Evolutionary conservation across 2,797 vertebrate genomes (phyloP).

Genomic region (Anguilla megastoma): DNA sequence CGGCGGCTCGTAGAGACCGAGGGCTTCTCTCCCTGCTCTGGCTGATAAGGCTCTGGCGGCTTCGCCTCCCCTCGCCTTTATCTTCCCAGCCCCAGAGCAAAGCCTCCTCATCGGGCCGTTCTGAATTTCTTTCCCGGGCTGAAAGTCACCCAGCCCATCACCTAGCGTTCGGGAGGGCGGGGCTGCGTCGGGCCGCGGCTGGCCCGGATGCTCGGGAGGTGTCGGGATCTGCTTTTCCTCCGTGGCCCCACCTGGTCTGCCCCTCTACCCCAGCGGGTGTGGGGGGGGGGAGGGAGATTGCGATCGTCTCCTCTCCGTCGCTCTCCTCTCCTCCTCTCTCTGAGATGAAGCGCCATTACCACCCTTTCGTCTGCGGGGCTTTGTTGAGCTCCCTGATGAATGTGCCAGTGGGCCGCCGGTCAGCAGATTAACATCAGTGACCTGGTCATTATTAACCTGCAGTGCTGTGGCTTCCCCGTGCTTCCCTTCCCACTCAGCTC

Average conservation of each 20-base stretch:
- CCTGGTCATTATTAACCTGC: conserved; percentile 48
- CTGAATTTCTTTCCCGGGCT: neutral
- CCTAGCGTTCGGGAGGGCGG: neutral
- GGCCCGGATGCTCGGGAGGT: neutral
- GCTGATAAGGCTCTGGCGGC: neutral
- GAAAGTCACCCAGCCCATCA: neutral
- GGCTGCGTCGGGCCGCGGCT: neutral
- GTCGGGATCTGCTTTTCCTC: neutral
- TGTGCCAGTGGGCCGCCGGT: conserved; percentile 47
- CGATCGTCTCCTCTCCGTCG: neutral
- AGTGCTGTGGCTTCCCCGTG: conserved; percentile 27
- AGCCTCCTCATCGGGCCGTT: neutral
- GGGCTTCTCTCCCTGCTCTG: neutral
- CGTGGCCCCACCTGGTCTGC: neutral
- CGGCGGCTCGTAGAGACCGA: neutral
- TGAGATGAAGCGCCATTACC: conserved; percentile 17
- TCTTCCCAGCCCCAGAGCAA: neutral
- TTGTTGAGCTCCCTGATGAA: conserved; percentile 55
- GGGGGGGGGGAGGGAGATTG: too few relatives aligned
- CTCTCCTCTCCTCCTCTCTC: neutral
- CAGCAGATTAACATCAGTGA: conserved; percentile 62
- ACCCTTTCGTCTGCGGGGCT: conserved; percentile 26
- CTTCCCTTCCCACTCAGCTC: neutral
- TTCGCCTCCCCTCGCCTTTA: neutral
- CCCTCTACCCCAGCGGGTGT: too few relatives aligned